Percentiles rank a stretch among this genome's conserved stretches.
Conservation (phyloP, 2,888 invertebrate species). For the Orthosia cruda region DNA sequence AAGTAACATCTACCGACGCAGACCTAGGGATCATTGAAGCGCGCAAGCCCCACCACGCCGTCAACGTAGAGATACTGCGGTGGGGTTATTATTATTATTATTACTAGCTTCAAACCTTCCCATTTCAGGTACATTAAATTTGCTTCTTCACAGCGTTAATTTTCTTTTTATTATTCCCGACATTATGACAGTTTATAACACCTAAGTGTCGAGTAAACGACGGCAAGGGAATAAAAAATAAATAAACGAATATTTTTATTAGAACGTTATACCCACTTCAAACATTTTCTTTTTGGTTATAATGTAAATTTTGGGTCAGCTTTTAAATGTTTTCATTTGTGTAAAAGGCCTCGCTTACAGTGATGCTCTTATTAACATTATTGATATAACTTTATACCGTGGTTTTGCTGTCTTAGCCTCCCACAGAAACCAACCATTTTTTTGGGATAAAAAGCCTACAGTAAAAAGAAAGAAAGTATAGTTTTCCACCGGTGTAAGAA, state of each 20-base stretch:
- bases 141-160: neutral
- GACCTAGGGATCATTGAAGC: no score
- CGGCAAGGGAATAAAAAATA: conserved; percentile 6
- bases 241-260: conserved; percentile 5
- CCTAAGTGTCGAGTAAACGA: conserved; percentile 5
- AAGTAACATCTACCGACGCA: no score
- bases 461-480: no score
- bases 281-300: conserved; percentile 9
- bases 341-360: neutral
- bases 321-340: conserved; percentile 13
- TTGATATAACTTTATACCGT: neutral
- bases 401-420: neutral
- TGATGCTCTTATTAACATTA: neutral
- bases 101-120: neutral
- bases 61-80: no score
- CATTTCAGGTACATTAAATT: neutral
- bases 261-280: neutral
- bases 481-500: no score
- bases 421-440: no score
- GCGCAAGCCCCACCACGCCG: no score
- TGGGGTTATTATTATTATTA: no score
- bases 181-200: conserved; percentile 13
- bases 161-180: conserved; percentile 1
- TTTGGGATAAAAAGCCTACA: no score
- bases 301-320: neutral